A percentile compares a stretch with the other conserved stretches of the same genome.
These are phyloP conservation scores for Petromus typicus DNA, from an alignment of 2,113 vertebrate species.

Conservation along the genomic window DNA sequence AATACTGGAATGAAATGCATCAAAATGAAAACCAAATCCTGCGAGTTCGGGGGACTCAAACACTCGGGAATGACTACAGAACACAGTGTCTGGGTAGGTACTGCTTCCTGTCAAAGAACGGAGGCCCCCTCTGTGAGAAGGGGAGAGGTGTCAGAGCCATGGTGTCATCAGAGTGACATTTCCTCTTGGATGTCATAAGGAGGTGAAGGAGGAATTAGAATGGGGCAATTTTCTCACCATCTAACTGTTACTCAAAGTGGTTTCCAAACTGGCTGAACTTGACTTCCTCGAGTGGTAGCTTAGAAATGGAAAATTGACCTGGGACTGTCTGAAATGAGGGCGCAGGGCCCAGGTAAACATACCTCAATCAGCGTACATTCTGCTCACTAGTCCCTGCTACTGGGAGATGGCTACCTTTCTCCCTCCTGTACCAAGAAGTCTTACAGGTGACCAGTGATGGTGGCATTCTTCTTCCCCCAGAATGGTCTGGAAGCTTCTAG, in stretches of 20 bases:
- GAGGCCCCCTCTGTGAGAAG: too few species aligned
- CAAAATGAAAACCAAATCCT: background rate
- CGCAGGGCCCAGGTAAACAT: background rate
- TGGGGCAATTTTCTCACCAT: background rate
- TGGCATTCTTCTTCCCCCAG: background rate
- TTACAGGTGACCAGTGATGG: accelerated
- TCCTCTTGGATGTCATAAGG: background rate
- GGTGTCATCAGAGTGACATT: accelerated
- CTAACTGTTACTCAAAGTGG: background rate
- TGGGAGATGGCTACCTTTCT: background rate
- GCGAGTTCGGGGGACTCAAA: background rate
- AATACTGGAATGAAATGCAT: too few species aligned
- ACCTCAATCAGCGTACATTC: background rate
- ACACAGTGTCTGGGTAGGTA: background rate
- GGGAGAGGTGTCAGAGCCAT: background rate
- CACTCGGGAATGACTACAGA: background rate
- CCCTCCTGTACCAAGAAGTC: accelerated
- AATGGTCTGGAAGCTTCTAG: background rate
- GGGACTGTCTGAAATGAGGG: accelerated
- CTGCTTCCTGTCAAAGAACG: background rate
- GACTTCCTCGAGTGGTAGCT: background rate
- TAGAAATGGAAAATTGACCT: background rate
- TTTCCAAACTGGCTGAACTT: background rate
- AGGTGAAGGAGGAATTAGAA: background rate
- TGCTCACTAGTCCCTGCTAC: too few species aligned